These are phyloP conservation scores for Loris lydekkerianus DNA, from an alignment of 2,797 vertebrate genomes.

Conservation along the genomic window DNA sequence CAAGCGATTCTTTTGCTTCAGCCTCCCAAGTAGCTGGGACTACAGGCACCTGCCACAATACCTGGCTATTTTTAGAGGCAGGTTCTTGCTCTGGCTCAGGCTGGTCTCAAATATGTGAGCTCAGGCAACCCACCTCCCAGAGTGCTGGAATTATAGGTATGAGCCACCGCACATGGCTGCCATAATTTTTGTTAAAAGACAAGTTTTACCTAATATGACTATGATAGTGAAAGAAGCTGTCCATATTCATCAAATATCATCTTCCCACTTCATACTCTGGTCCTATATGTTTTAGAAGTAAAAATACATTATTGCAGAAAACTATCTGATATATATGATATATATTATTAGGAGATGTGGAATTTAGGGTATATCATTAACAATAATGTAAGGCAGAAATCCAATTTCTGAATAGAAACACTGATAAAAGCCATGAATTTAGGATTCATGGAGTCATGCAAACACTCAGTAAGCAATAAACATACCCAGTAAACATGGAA, in stretches of 20 bases:
- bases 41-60: too few relatives aligned
- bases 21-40: too few relatives aligned
- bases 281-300: neutral
- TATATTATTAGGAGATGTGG: neutral
- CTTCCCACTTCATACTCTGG: neutral
- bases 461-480: neutral
- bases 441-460: neutral
- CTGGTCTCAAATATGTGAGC: too few relatives aligned
- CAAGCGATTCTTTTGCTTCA: too few relatives aligned
- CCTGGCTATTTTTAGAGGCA: too few relatives aligned
- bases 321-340: neutral
- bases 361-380: neutral
- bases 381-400: conserved; percentile 14
- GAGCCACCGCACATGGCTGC: neutral
- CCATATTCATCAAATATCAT: neutral
- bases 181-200: neutral
- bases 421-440: neutral
- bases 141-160: too few relatives aligned
- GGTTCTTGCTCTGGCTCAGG: too few relatives aligned
- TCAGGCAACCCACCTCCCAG: too few relatives aligned
- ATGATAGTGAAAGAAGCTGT: neutral
- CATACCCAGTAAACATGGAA: neutral
- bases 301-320: conserved; percentile 6
- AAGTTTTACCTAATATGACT: neutral
- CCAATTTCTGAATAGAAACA: conserved; percentile 54